Percentiles rank a stretch among this genome's conserved stretches.
phyloP scores from a whole-genome alignment of 2,797 vertebrate species.

The Coregonus suidteri region DNA sequence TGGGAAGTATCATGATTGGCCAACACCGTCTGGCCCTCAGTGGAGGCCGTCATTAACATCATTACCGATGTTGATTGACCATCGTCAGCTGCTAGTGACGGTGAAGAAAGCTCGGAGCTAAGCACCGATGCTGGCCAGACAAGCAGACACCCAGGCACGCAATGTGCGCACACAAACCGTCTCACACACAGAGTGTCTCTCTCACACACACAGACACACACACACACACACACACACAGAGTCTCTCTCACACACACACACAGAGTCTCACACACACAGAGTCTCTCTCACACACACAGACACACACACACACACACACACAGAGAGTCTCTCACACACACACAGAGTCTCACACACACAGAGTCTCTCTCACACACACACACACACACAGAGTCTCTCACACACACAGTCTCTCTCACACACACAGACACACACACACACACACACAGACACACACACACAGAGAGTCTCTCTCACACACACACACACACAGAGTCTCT shows the following conservation, averaged over 20 bases:
- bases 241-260: constrained; percentile 2
- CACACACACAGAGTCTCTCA: background rate
- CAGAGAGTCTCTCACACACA: constrained; percentile 23
- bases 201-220: constrained; percentile 19
- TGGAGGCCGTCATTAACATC: too few relatives aligned
- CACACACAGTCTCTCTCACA: constrained; percentile 9
- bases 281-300: background rate
- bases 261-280: too few relatives aligned
- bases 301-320: constrained; percentile 37
- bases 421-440: constrained; percentile 14
- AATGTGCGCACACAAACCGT: background rate
- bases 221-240: constrained; percentile 1
- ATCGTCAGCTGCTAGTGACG: too few relatives aligned
- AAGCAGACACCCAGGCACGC: background rate
- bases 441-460: background rate
- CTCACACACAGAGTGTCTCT: too few relatives aligned
- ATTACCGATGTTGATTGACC: too few relatives aligned
- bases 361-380: too few relatives aligned
- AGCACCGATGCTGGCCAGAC: constrained; percentile 1
- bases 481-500: too few relatives aligned
- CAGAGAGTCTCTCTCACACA: too few relatives aligned
- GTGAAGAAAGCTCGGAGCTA: too few relatives aligned
- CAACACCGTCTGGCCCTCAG: too few relatives aligned
- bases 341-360: constrained; percentile 26
- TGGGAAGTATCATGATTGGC: too few relatives aligned